Conservation (phyloP, 2,113 vertebrate genomes). For the Malurus alboscapulatus region DNA sequence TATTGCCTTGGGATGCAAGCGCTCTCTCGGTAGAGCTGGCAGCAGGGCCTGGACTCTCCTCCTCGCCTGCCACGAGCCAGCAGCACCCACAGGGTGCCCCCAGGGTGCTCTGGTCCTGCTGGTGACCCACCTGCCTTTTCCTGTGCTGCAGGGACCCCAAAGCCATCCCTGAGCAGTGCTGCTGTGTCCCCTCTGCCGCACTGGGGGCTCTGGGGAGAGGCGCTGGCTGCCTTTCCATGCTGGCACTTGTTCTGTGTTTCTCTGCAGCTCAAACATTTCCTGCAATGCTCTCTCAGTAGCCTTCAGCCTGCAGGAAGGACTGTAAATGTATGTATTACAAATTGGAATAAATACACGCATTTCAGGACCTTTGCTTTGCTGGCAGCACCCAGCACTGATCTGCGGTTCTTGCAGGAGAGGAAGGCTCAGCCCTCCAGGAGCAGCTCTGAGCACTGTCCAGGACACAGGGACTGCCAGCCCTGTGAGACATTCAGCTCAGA, state of each 20-base stretch:
- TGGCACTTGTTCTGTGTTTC: accelerated
- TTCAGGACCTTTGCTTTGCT: accelerated
- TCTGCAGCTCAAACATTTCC: neutral
- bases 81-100: neutral
- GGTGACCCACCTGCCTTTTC: neutral
- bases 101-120: accelerated
- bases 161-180: neutral
- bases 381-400: neutral
- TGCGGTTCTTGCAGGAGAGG: accelerated
- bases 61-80: accelerated
- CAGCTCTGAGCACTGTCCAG: accelerated
- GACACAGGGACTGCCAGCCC: neutral
- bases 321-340: neutral
- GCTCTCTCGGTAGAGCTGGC: neutral
- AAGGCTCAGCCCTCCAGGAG: neutral
- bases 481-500: neutral
- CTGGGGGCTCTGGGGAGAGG: neutral
- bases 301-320: neutral
- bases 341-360: neutral
- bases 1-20: neutral
- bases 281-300: neutral
- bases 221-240: neutral
- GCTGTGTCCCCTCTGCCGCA: accelerated
- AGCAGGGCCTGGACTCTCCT: accelerated
- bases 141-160: too few relatives aligned